A percentile compares a stretch with the other conserved stretches of the same genome.
These are phyloP conservation scores for Todus mexicanus DNA, from an alignment of 2,797 vertebrate genomes.

Conservation along the genomic window DNA sequence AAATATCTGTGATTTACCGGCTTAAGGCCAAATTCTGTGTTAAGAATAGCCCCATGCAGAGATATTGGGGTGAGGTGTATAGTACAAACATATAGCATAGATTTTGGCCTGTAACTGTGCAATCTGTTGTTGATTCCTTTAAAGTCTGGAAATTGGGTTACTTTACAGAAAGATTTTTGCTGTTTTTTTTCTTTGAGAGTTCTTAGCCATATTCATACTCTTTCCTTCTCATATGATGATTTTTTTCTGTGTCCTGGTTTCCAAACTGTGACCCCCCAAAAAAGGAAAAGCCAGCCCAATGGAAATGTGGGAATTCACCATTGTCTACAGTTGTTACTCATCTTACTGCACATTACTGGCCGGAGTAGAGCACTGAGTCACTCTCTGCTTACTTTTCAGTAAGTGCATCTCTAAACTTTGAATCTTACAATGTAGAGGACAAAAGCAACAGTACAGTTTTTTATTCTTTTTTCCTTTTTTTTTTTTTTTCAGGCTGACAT, in stretches of 20 bases:
- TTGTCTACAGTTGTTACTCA: conserved; percentile 4
- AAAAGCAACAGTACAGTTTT: neutral
- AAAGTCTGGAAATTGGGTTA: neutral
- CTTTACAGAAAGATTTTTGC: neutral
- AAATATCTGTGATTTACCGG: neutral
- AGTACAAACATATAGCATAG: neutral
- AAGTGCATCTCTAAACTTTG: neutral
- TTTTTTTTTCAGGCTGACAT: neutral
- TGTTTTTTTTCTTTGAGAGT: neutral
- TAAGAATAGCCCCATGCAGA: neutral
- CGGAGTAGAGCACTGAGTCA: neutral
- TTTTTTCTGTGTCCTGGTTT: neutral
- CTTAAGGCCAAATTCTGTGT: neutral
- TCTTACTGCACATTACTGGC: neutral
- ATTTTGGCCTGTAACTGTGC: neutral
- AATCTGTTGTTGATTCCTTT: neutral
- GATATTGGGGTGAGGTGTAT: neutral
- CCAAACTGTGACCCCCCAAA: neutral
- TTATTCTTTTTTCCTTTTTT: neutral
- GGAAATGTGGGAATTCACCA: neutral
- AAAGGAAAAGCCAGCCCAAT: neutral
- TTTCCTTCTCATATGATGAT: neutral
- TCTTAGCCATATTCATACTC: neutral
- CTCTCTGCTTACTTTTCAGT: neutral
- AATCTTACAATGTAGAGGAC: neutral